A percentile compares a stretch with the other conserved stretches of the same genome.
phyloP scores from a whole-genome alignment of 30 jellyfish, hydroid and myxozoan species.

The Aurelia aurita region DNA sequence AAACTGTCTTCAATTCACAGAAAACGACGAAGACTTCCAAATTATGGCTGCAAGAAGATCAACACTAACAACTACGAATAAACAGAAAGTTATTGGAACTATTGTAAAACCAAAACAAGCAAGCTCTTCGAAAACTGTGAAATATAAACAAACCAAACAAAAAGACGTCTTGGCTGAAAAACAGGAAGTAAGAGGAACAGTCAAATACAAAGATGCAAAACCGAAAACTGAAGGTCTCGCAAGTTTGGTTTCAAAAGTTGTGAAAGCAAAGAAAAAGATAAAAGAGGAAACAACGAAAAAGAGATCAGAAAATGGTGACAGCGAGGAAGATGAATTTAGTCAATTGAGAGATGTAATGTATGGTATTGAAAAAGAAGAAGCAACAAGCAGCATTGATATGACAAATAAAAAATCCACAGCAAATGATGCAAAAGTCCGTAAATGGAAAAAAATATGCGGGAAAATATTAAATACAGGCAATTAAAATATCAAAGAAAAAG shows the following conservation, averaged over 20 bases:
- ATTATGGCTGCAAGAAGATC: conserved; percentile 40
- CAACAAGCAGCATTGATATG: background rate
- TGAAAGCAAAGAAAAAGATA: conserved; percentile 30
- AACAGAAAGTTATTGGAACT: conserved; percentile 7
- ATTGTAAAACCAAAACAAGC: conserved; percentile 13
- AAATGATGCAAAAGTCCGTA: background rate
- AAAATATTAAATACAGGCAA: conserved; percentile 6
- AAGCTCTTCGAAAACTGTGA: background rate
- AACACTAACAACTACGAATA: conserved; percentile 33
- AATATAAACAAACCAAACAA: conserved; percentile 22
- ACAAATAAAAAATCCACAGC: background rate
- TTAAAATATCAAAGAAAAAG: background rate
- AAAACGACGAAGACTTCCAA: background rate
- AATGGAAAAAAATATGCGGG: conserved; percentile 37
- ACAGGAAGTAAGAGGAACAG: conserved; percentile 5
- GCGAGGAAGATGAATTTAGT: conserved; percentile 12
- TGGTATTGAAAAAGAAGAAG: background rate
- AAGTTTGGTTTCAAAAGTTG: conserved; percentile 36
- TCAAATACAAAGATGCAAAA: background rate
- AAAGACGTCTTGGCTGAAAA: background rate
- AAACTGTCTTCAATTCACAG: too few relatives aligned
- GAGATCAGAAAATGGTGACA: background rate
- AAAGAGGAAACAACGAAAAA: background rate
- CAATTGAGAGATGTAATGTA: conserved; percentile 31
- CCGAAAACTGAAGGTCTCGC: background rate